Base-by-base conservation (phyloP, 2,888 invertebrate species). In the Drosophila peninsularis region DNA sequence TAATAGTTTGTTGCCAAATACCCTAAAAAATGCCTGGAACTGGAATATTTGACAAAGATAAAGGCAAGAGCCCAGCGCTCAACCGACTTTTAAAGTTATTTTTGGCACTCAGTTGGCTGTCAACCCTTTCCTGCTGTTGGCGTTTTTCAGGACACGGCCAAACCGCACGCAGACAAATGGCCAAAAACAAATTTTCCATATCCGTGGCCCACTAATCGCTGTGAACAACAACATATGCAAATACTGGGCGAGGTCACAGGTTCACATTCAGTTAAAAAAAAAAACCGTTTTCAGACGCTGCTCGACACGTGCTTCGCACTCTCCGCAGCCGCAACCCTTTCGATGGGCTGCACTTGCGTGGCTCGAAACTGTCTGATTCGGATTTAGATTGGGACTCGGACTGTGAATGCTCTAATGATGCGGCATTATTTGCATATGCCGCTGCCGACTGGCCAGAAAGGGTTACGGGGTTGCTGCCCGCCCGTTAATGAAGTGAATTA, bases 401-500 rank as follows among this genome's bases (percentile, higher is more conserved):
- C 74, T 58, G 50, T 64, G 64, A 57, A 69, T 70, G 72, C 85
- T 80, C 85, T 85, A 85, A 85, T 85, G 85, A 85, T 88, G 85
- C 70, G 73, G 78, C 89, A 85, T 87, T 85, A 89, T 88, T 85
- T 85, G 88, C 85, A 89, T 85, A 89, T 87, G 88, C 55, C 63
- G 30, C 50, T 70, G 55, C 39, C 27, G 14, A 45, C 45, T 72
- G 67, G 42, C 62, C 69, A 61, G 67, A 55, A 71, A 67, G 69
- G 78, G 68, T 70, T 77, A 80, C 61, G 42, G 71, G 39, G 65
- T 34, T 27, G 19, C 11, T 54, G 27, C 6, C 24, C 24, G 62
- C 39, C 73, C 68, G 37, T 79, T 84, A 84, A 84, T 89, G 89
- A 87, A 89, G 61, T 84, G 80, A 84, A 81, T 72, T 87, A 81